A percentile compares a stretch with the other conserved stretches of the same genome.
Conservation (phyloP, 2,888 invertebrate genomes). For the Cephus pygmeus region DNA sequence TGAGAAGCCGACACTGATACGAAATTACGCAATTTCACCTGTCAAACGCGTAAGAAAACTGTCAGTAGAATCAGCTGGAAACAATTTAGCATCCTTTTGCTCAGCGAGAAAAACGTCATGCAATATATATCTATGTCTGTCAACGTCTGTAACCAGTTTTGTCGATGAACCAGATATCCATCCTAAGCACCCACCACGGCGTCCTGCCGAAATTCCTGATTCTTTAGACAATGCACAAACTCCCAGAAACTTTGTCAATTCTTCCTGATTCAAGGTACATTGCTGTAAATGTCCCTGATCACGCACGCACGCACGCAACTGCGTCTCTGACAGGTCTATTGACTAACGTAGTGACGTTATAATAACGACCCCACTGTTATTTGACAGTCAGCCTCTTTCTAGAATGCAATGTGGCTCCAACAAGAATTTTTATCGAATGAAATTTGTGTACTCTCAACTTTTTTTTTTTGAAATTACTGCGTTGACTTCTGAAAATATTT, state of each 20-base stretch:
- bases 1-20: constrained; percentile 17
- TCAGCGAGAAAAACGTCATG: constrained; percentile 1
- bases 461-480: too few species aligned
- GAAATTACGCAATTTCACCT: constrained; percentile 43
- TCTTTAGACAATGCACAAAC: constrained; percentile 1
- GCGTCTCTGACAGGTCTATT: constrained; percentile 35
- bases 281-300: constrained; percentile 12
- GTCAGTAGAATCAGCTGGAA: constrained; percentile 40
- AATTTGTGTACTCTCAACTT: background rate
- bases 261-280: constrained; percentile 6
- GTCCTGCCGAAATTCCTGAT: background rate
- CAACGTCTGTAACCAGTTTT: constrained; percentile 18
- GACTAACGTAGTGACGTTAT: constrained; percentile 33
- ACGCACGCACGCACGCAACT: constrained; percentile 15
- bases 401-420: background rate
- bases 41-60: constrained; percentile 42
- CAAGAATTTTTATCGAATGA: background rate
- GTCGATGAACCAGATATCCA: constrained; percentile 35
- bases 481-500: too few species aligned
- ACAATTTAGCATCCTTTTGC: constrained; percentile 17
- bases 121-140: background rate
- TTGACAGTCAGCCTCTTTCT: background rate
- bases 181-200: constrained; percentile 15
- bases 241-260: constrained; percentile 1
- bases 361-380: background rate